Percentiles rank a stretch among this genome's conserved stretches.
Evolutionary conservation across 2,888 invertebrate species (phyloP).

Genomic region (Thymelicus acteon): DNA sequence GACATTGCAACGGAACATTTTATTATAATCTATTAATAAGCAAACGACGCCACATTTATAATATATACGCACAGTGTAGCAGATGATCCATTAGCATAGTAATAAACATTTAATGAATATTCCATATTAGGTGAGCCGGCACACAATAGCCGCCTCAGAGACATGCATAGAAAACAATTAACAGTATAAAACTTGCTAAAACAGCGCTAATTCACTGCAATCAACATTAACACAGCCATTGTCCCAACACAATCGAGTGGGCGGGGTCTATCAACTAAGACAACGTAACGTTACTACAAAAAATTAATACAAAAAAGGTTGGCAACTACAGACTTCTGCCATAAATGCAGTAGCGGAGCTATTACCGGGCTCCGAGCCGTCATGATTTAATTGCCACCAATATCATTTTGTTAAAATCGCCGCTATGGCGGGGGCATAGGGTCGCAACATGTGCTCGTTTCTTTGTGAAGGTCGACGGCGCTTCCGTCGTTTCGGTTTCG

Average conservation of each 20-base stretch:
- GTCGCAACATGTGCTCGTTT: slow-evolving; percentile 66
- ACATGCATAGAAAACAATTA: slow-evolving; percentile 21
- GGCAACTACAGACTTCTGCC: slow-evolving; percentile 70
- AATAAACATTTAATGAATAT: slow-evolving; percentile 10
- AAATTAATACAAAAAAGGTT: slow-evolving; percentile 72
- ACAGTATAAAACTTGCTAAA: slow-evolving; percentile 31
- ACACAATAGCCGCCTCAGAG: slow-evolving; percentile 15
- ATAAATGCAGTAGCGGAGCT: slow-evolving; percentile 83
- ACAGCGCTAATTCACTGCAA: slow-evolving; percentile 35
- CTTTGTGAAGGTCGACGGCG: slow-evolving; percentile 80
- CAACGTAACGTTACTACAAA: slow-evolving; percentile 62
- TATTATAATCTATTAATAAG: background rate
- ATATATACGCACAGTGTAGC: background rate
- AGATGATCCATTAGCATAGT: slow-evolving; percentile 7
- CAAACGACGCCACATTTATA: background rate
- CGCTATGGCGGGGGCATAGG: slow-evolving; percentile 50
- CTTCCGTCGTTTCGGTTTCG: slow-evolving; percentile 53
- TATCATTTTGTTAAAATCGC: slow-evolving; percentile 48
- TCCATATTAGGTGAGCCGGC: background rate
- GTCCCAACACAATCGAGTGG: slow-evolving; percentile 34
- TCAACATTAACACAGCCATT: slow-evolving; percentile 34
- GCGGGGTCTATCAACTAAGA: slow-evolving; percentile 38
- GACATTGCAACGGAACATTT: background rate
- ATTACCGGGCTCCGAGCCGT: slow-evolving; percentile 50
- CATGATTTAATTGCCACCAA: slow-evolving; percentile 51